phyloP scores from a whole-genome alignment of 2,797 vertebrate genomes.

The Chanos chanos region DNA sequence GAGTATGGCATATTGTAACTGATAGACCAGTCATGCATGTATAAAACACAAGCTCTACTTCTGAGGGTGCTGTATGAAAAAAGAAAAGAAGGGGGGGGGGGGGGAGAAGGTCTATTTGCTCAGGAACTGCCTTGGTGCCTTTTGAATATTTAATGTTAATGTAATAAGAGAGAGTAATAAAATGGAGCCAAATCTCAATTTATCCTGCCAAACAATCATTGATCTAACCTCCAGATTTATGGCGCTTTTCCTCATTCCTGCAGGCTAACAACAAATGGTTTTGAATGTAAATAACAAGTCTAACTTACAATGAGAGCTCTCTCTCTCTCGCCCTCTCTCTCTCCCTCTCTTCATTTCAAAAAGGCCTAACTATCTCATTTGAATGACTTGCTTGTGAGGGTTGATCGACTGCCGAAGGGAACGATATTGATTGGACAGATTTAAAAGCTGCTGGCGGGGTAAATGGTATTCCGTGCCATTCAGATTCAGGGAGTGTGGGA shows the following conservation, averaged over 20 bases:
- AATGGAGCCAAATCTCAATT: slow-evolving; percentile 63
- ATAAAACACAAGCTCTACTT: no score
- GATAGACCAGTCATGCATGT: no score
- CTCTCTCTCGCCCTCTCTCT: no score
- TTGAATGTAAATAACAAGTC: slow-evolving; percentile 48
- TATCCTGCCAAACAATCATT: slow-evolving; percentile 58
- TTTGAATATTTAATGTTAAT: slow-evolving; percentile 69
- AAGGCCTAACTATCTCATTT: slow-evolving; percentile 67
- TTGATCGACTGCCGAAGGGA: slow-evolving; percentile 62
- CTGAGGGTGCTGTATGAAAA: no score
- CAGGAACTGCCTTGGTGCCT: slow-evolving; percentile 37
- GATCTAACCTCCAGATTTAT: slow-evolving; percentile 64
- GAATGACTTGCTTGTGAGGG: slow-evolving; percentile 72
- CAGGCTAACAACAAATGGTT: slow-evolving; percentile 38
- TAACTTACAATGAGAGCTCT: slow-evolving; percentile 54
- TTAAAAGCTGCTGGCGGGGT: slow-evolving; percentile 64
- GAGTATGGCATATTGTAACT: no score
- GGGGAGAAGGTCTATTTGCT: no score
- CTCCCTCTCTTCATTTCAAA: slow-evolving; percentile 61
- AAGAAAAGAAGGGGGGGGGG: no score
- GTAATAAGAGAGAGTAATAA: slow-evolving; percentile 61
- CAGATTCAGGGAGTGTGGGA: slow-evolving; percentile 43
- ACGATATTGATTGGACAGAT: slow-evolving; percentile 68
- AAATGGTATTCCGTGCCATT: slow-evolving; percentile 58
- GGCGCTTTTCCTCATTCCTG: slow-evolving; percentile 42